Conservation (phyloP, 2,113 vertebrate species). For the Aphyosemion australe region DNA sequence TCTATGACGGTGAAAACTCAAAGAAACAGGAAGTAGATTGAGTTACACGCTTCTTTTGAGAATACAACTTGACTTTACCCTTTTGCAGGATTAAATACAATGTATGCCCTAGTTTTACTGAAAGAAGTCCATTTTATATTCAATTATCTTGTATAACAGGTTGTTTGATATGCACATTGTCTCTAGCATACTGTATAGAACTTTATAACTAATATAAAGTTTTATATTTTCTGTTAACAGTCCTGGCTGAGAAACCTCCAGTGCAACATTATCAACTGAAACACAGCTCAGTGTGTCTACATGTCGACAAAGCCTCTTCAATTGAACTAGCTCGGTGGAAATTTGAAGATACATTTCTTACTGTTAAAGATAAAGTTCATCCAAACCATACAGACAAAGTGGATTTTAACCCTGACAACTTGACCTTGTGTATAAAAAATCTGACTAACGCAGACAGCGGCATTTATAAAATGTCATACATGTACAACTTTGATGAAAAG, state of each 20-base stretch:
- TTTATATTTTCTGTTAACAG: not conserved
- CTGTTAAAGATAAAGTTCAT: fast-evolving
- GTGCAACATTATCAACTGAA: not conserved
- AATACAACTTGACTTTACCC: not conserved
- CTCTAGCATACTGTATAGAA: too few relatives aligned
- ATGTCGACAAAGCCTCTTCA: fast-evolving
- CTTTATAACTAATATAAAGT: too few relatives aligned
- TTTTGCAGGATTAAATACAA: too few relatives aligned
- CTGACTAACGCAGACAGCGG: slow-evolving; percentile 40
- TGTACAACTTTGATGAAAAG: fast-evolving
- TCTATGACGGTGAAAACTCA: too few relatives aligned
- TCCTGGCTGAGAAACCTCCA: not conserved
- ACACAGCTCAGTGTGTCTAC: slow-evolving; percentile 42
- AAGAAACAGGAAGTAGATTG: too few relatives aligned
- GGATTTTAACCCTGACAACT: fast-evolving
- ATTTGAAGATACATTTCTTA: fast-evolving
- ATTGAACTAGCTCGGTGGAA: fast-evolving
- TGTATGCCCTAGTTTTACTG: too few relatives aligned
- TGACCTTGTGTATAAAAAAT: slow-evolving; percentile 35
- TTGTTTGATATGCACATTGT: too few relatives aligned
- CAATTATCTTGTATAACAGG: too few relatives aligned
- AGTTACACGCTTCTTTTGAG: not conserved
- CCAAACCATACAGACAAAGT: fast-evolving
- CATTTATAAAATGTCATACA: not conserved
- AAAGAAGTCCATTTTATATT: too few relatives aligned